Evolutionary conservation across 2,888 invertebrate species (phyloP).

Genomic region (Sinodicranocentrus sp.): DNA sequence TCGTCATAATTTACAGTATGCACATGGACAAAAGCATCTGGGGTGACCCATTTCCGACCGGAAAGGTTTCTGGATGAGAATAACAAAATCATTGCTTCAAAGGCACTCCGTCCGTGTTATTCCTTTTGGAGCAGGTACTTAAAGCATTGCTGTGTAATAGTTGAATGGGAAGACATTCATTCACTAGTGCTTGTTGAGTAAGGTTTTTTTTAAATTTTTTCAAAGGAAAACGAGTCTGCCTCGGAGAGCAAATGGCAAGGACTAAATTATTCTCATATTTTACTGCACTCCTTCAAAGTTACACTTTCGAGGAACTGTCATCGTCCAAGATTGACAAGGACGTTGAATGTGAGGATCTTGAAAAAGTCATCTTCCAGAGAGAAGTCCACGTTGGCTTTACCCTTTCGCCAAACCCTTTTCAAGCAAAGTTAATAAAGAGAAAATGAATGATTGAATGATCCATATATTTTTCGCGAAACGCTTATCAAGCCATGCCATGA

Average conservation of each 20-base stretch:
- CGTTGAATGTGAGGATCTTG: background rate
- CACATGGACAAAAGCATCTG: conserved; percentile 53
- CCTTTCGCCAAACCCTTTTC: conserved; percentile 48
- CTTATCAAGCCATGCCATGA: no score
- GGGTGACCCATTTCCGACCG: conserved; percentile 57
- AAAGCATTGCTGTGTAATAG: background rate
- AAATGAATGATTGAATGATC: no score
- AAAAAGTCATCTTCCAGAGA: background rate
- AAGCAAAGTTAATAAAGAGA: conserved; percentile 11
- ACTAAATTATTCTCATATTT: conserved; percentile 63
- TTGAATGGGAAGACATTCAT: background rate
- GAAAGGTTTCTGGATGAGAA: conserved; percentile 58
- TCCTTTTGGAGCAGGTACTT: conserved; percentile 65
- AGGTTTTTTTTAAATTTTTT: background rate
- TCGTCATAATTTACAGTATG: conserved; percentile 43
- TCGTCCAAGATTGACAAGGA: background rate
- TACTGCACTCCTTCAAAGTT: conserved; percentile 54
- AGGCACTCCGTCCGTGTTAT: conserved; percentile 48
- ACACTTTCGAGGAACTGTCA: conserved; percentile 36
- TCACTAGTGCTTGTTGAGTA: no score
- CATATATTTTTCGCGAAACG: no score
- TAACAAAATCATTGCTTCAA: conserved; percentile 30
- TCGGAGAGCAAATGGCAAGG: conserved; percentile 57
- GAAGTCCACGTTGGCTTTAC: conserved; percentile 50
- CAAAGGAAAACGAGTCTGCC: conserved; percentile 33